Base-by-base conservation (phyloP, 1,140 invertebrate species). In the Cotesia vestalis region DNA sequence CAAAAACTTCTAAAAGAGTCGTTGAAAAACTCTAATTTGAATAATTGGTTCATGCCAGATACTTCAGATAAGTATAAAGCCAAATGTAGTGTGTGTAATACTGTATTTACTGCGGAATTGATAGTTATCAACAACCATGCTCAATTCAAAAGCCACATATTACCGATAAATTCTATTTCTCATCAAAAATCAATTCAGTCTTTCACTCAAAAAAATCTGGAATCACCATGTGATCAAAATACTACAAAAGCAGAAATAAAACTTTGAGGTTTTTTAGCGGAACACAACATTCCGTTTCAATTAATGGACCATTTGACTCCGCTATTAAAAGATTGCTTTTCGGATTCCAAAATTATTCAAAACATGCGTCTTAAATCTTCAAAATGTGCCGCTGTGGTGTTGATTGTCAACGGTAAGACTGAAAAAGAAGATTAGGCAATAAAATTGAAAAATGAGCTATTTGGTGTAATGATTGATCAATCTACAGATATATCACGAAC, bases 281-380 rank as follows among this genome's bases (percentile, higher is more conserved):
- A 66, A 17, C 63, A 66, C 63, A 66, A 66, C 63, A 66, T 66
- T 52, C n/a, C 36, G 11, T 66, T 66, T 52, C 3, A 8, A 40
- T 14, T 51, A 20, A 20, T 52, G 46, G 46, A 66, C 4, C 40
- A 46, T 34, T 34, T 46, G 12, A 40, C 63, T n/a, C 12, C 14
- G 4, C 27, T 66, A 34, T 20, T 66, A 12, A 66, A 66, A 51
- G 63, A 66, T 38, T 66, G 63, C 35, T 38, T 66, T 11, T 36
- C 36, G 5, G 63, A 66, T 51, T 66, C 40, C 4, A 66, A 40
- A 14, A 52, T 61, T 36, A 34, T 66, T 38, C 4, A 66, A 66
- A 12, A 66, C 9, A 36, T 46, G 46, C 63, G 12, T 52, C 63
- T 17, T 5, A 12, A 12, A 62, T 62, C 11, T 0, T 55, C 53